Percentiles rank a stretch among this genome's conserved stretches.
Conservation (phyloP, 2,888 invertebrate genomes). For the Cheiracanthium punctorium region DNA sequence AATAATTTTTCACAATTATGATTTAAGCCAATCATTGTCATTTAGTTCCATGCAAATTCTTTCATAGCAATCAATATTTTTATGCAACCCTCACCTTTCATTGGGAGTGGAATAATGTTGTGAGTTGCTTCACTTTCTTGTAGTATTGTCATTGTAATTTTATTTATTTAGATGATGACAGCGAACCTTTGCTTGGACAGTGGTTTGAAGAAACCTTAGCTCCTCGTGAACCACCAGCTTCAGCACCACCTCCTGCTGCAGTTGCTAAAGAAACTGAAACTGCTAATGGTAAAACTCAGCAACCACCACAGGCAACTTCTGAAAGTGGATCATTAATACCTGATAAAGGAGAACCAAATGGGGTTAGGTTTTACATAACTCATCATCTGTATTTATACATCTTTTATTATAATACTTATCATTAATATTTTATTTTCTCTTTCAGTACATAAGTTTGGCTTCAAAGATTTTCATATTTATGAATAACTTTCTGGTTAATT, state of each 20-base stretch:
- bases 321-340: conserved; percentile 81
- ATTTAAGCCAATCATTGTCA: no score
- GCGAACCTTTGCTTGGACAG: conserved; percentile 89
- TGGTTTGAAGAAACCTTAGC: conserved; percentile 96
- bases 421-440: conserved; percentile 3
- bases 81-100: no score
- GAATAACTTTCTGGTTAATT: conserved; percentile 86
- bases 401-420: neutral
- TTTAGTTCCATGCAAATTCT: no score
- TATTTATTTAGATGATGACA: conserved; percentile 77
- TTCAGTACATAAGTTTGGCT: conserved; percentile 88
- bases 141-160: neutral
- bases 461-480: conserved; percentile 91
- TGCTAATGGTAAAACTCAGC: conserved; percentile 72
- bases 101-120: no score
- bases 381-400: neutral
- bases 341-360: conserved; percentile 87
- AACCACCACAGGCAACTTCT: conserved; percentile 73
- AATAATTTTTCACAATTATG: no score
- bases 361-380: conserved; percentile 77
- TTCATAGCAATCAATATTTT: no score
- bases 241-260: conserved; percentile 71
- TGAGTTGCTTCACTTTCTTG: no score
- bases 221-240: conserved; percentile 77
- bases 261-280: conserved; percentile 48